Evolutionary conservation across 2,888 invertebrate genomes (phyloP).

Genomic region (Apamea monoglypha): DNA sequence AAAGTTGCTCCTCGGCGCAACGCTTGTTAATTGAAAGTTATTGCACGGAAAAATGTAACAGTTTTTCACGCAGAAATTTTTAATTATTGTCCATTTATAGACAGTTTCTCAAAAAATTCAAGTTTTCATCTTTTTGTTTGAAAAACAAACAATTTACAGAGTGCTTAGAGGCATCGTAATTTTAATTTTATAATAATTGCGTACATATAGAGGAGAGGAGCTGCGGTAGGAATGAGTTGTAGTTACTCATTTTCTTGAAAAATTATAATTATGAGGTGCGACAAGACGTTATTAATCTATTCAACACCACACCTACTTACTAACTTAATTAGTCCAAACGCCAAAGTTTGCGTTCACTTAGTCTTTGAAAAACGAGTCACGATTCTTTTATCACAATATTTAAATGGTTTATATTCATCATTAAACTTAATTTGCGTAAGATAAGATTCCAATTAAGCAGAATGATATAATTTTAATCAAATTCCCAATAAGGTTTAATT

Average conservation of each 20-base stretch:
- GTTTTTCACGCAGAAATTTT: conserved; percentile 52
- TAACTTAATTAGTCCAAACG: conserved; percentile 50
- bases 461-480: conserved; percentile 49
- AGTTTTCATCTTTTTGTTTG: conserved; percentile 29
- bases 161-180: conserved; percentile 65
- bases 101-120: conserved; percentile 29
- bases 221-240: conserved; percentile 60
- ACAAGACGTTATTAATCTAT: conserved; percentile 65
- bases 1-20: conserved; percentile 68
- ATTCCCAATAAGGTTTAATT: conserved; percentile 48
- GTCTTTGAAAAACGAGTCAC: conserved; percentile 32
- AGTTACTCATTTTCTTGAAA: conserved; percentile 63
- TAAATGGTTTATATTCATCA: conserved; percentile 38
- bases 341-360: conserved; percentile 44
- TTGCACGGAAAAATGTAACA: conserved; percentile 64
- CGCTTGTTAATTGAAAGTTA: conserved; percentile 75
- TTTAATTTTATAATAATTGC: conserved; percentile 66
- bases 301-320: conserved; percentile 44
- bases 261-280: conserved; percentile 68
- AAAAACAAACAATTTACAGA: conserved; percentile 60
- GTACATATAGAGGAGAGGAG: background rate
- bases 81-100: conserved; percentile 62
- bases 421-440: conserved; percentile 48
- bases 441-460: conserved; percentile 51
- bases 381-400: conserved; percentile 23